Evolutionary conservation across 2,888 invertebrate species (phyloP), one percentile per base, ranked within the genome.

Genomic region (Torymus aiolomorphi): DNA sequence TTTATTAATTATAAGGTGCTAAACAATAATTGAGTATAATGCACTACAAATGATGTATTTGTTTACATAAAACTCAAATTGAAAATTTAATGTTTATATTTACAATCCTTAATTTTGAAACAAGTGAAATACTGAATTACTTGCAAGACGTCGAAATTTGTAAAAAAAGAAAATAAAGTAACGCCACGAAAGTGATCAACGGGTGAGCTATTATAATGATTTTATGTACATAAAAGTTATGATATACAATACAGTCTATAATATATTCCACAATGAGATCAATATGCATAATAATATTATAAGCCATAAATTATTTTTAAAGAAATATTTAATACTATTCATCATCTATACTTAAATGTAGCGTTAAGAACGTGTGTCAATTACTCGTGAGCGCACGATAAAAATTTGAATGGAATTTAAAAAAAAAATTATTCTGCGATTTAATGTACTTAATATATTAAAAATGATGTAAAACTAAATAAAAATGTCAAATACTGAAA

Each of bases 271-370:
- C 18, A 56, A 70, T 42, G n/a, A 74, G 31, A 66, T 51, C 18
- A 16, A 31, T 67, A 59, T 75, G 52, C 24, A 67, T 49, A 74
- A 74, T 57, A 54, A 62, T 69, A 54, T 76, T 69, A 54, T 76
- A 76, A 76, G 76, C 67, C 76, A 76, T 69, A 69, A 76, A 67
- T 76, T 76, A 76, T 76, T 69, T 57, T 51, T 11, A 59, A 57
- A 63, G 42, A 51, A 16, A 24, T 52, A 24, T 67, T 59, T 24
- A 67, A 75, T 24, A 67, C 67, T 65, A 56, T 66, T 57, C 57
- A 24, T 66, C 20, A 57, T 42, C 14, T n/a, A 61, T 42, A 63
- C n/a, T 63, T 63, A 42, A 63, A 63, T 3, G n/a, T 12, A 4
- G n/a, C 42, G 8, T 63, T 10, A 42, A 42, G 20, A 20, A 24